Conservation (phyloP, 2,888 invertebrate species). For the Morpho achilles region DNA sequence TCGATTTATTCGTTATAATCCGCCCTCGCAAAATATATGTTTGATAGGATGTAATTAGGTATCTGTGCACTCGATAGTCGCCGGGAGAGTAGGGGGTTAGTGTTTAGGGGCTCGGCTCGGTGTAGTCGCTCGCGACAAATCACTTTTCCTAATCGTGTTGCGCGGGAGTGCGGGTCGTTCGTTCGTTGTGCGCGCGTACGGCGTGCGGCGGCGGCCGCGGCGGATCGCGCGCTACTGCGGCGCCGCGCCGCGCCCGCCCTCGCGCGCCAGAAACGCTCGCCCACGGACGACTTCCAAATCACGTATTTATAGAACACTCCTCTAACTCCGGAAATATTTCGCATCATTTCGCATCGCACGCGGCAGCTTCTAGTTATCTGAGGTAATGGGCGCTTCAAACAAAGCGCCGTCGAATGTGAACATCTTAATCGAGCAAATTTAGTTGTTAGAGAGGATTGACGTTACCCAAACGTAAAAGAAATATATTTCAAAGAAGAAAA, state of each 20-base stretch:
- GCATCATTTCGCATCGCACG: slow-evolving; percentile 76
- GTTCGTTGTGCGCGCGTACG: slow-evolving; percentile 77
- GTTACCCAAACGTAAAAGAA: no score
- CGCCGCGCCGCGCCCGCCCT: slow-evolving; percentile 51
- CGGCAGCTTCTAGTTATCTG: slow-evolving; percentile 59
- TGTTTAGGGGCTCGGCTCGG: slow-evolving; percentile 40
- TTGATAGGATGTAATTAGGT: slow-evolving; percentile 43
- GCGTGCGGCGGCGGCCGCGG: slow-evolving; percentile 76
- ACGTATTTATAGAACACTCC: slow-evolving; percentile 77
- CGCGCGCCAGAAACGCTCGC: slow-evolving; percentile 66
- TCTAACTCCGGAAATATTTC: slow-evolving; percentile 79
- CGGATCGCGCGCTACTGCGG: slow-evolving; percentile 75
- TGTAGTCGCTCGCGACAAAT: slow-evolving; percentile 50
- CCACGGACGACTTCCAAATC: slow-evolving; percentile 72
- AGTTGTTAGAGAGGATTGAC: no score
- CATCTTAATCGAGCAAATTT: not conserved
- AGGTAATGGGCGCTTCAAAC: slow-evolving; percentile 46
- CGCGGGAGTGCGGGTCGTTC: slow-evolving; percentile 78
- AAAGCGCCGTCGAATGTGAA: slow-evolving; percentile 16
- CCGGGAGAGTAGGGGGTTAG: slow-evolving; percentile 26
- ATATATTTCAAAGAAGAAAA: no score
- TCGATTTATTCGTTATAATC: slow-evolving; percentile 76
- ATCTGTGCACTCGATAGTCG: slow-evolving; percentile 19
- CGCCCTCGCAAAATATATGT: slow-evolving; percentile 66
- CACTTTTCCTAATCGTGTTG: slow-evolving; percentile 51